These are phyloP conservation scores for Creontiades dilutus DNA, from an alignment of 2,888 invertebrate species.

Conservation along the genomic window DNA sequence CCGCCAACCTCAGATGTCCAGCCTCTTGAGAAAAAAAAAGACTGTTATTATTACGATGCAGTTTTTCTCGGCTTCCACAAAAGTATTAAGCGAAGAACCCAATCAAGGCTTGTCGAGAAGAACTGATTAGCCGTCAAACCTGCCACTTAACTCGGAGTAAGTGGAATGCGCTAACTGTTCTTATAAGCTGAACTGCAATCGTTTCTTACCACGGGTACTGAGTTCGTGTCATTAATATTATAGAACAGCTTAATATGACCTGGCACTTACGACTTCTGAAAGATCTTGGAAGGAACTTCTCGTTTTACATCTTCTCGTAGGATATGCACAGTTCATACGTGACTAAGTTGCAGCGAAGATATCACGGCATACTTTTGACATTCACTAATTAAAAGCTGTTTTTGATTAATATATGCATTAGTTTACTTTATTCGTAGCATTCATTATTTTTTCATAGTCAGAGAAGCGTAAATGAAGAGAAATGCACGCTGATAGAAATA, in stretches of 20 bases:
- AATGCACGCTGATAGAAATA: too few species aligned
- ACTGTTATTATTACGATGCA: conserved; percentile 31
- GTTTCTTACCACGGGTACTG: neutral
- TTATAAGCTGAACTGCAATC: neutral
- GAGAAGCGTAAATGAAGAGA: too few species aligned
- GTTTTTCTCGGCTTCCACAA: conserved; percentile 17
- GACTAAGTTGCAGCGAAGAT: neutral
- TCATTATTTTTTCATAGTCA: too few species aligned
- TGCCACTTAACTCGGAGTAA: neutral
- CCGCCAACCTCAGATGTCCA: neutral
- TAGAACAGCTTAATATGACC: neutral
- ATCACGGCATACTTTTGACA: too few species aligned
- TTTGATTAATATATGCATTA: too few species aligned
- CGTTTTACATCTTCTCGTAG: neutral
- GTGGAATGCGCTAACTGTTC: neutral
- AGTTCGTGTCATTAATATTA: conserved; percentile 1
- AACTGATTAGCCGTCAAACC: conserved; percentile 28
- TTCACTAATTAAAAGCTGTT: too few species aligned
- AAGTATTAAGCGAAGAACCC: neutral
- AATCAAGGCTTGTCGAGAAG: neutral
- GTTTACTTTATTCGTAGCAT: too few species aligned
- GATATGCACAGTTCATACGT: neutral
- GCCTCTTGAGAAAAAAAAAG: neutral
- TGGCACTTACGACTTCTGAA: neutral
- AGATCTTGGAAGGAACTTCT: neutral